Percentiles rank a stretch among this genome's conserved stretches.
phyloP scores from a whole-genome alignment of 1,140 invertebrate genomes.

The Cryptotermes secundus region DNA sequence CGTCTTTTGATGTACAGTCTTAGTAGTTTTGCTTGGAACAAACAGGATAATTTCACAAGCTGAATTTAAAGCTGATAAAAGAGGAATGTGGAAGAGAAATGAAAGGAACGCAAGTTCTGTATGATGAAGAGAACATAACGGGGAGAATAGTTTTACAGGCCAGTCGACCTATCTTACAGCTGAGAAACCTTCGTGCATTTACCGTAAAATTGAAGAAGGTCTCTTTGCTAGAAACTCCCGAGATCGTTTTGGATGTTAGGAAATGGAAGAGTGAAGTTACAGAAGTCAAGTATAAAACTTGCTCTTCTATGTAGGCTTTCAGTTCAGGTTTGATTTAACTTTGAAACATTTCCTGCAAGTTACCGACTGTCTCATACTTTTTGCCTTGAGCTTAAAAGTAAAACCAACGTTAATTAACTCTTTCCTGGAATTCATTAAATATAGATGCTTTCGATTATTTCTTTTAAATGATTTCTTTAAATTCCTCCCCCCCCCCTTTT shows the following conservation, averaged over 20 bases:
- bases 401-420: not conserved
- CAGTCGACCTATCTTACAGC: not conserved
- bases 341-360: not conserved
- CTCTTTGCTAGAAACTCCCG: not conserved
- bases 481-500: too few species aligned
- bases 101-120: not conserved
- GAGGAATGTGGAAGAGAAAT: not conserved
- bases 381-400: not conserved
- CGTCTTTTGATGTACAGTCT: constrained; percentile 11
- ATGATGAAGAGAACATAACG: not conserved
- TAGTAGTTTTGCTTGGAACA: not conserved
- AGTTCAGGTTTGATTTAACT: constrained; percentile 5
- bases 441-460: too few species aligned
- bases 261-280: not conserved
- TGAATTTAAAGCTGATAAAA: not conserved
- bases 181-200: not conserved
- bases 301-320: not conserved
- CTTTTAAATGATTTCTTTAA: too few species aligned
- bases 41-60: not conserved
- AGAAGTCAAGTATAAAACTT: not conserved
- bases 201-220: not conserved
- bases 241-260: not conserved
- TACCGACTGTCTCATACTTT: not conserved
- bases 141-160: not conserved
- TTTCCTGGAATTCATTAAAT: not conserved